Conservation (phyloP, 2,888 invertebrate genomes). For the Muschampia plurimacula region DNA sequence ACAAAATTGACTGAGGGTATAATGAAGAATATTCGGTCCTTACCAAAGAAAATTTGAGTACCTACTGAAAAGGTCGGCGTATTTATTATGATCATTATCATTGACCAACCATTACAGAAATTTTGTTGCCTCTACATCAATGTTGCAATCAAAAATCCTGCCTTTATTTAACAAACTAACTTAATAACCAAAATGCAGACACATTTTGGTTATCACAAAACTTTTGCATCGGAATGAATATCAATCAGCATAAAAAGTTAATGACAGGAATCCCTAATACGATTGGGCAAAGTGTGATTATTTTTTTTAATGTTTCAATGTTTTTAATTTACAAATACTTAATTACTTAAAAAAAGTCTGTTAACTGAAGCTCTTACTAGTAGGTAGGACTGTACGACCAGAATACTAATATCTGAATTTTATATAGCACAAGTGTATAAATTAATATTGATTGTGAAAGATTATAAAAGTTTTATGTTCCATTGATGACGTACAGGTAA, state of each 20-base stretch:
- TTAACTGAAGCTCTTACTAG: neutral
- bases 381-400: neutral
- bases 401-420: neutral
- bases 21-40: neutral
- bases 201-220: neutral
- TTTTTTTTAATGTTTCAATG: neutral
- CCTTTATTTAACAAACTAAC: neutral
- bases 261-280: neutral
- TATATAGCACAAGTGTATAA: neutral
- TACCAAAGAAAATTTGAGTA: neutral
- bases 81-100: neutral
- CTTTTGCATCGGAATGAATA: neutral
- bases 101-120: neutral
- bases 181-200: neutral
- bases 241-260: constrained; percentile 5
- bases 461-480: neutral
- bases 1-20: too few relatives aligned
- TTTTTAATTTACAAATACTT: neutral
- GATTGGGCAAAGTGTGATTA: constrained; percentile 4
- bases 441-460: neutral
- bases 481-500: neutral
- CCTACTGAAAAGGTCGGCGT: neutral
- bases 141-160: constrained; percentile 6
- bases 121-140: neutral
- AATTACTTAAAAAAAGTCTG: neutral